Percentiles rank a stretch among this genome's conserved stretches.
phyloP scores from a whole-genome alignment of 1,140 invertebrate genomes.

The Heliconius himera region DNA sequence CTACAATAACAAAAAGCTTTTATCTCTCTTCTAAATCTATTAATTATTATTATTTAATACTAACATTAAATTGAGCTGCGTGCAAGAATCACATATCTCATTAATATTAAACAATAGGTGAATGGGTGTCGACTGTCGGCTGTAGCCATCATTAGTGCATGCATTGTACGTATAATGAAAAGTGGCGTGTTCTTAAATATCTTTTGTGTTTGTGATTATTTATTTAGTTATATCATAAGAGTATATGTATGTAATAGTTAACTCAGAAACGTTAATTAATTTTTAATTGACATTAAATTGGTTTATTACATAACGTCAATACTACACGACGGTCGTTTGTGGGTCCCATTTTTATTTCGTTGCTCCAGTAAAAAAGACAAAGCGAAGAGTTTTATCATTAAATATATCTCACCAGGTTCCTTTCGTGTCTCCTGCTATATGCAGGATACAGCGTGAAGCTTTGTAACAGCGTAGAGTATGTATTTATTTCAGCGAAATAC shows the following conservation, averaged over 20 bases:
- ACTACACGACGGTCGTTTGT: too few species aligned
- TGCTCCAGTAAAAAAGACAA: too few species aligned
- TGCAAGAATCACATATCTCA: constrained; percentile 9
- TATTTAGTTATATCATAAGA: not conserved
- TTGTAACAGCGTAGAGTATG: too few species aligned
- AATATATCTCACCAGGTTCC: too few species aligned
- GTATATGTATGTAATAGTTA: not conserved
- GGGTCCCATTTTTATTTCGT: too few species aligned
- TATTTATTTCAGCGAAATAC: too few species aligned
- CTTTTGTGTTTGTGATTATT: not conserved
- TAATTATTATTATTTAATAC: not conserved
- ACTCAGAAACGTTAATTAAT: not conserved
- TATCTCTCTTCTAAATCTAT: not conserved
- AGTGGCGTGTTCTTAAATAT: not conserved
- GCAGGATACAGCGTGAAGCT: too few species aligned
- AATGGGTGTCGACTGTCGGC: not conserved
- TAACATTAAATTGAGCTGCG: not conserved
- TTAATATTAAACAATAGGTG: constrained; percentile 3
- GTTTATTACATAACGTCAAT: not conserved
- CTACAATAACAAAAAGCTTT: not conserved
- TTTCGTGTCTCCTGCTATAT: too few species aligned
- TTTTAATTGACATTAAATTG: not conserved
- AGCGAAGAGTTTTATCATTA: too few species aligned
- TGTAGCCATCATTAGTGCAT: not conserved
- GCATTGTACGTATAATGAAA: constrained; percentile 12